Base-by-base conservation (phyloP, 2,888 invertebrate species). In the Calephelis perditalis region DNA sequence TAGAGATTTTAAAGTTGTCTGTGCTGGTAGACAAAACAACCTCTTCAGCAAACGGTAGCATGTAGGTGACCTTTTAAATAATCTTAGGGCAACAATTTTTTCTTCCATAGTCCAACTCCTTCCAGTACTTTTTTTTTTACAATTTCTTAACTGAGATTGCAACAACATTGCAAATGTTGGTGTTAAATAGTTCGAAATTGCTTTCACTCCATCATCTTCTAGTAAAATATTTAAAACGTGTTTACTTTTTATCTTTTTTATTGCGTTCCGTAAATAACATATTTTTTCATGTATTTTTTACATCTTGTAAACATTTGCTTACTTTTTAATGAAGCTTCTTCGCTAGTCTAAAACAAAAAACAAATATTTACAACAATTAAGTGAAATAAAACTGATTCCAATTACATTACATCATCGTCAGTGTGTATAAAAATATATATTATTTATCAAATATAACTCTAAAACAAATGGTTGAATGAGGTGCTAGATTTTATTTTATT, bases 201-300 rank as follows among this genome's bases (percentile, higher is more conserved):
- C 43, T 57, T 57, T 44, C 0, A 26, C 10, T 5, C 26, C 15
- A 5, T 49, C 10, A 26, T 49, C 26, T 26, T 49, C 49, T 8
- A 4, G 43, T 35, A 44, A 35, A 7, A 43, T 44, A 12, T 10
- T 9, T 7, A 56, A 56, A 10, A 56, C 12, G 15, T 56, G 15
- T 35, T 56, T 40, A 26, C 15, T 11, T 56, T 56, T 56, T 56
- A 56, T 26, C 43, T 44, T 43, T 15, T 43, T 56, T 7, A 43
- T 9, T 8, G 43, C 15, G 26, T 56, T 56, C 9, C 26, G 43
- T 26, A 56, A 43, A 43, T 44, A 56, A 43, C 56, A 56, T 11
- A 10, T 56, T 56, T 44, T 56, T 56, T 15, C 43, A 56, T 44
- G 3, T 56, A 44, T 43, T 56, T 56, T 26, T 40, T 56, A 56